These are phyloP conservation scores for Hemitrygon akajei DNA, from an alignment of 2,797 vertebrate genomes.

Conservation along the genomic window DNA sequence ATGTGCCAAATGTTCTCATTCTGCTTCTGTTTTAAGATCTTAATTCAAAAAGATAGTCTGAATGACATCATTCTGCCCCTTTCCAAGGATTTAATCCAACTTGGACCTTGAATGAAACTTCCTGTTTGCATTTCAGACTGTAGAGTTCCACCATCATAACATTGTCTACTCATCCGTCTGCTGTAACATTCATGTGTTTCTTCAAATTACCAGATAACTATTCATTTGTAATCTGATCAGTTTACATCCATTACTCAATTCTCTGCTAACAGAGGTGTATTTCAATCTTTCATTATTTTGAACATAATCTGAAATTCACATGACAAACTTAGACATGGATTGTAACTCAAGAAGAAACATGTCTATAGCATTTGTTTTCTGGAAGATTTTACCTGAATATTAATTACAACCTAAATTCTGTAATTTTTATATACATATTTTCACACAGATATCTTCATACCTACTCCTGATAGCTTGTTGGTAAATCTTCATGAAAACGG, in stretches of 20 bases:
- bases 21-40: too few relatives aligned
- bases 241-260: not conserved
- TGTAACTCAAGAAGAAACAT: not conserved
- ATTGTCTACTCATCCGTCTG: not conserved
- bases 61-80: too few relatives aligned
- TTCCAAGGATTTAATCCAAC: not conserved
- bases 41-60: too few relatives aligned
- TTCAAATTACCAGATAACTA: not conserved
- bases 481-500: conserved; percentile 91
- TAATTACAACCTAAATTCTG: not conserved
- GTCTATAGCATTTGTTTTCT: not conserved
- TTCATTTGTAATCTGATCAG: not conserved
- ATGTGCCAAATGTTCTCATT: too few relatives aligned
- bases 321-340: not conserved
- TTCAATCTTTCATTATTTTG: not conserved
- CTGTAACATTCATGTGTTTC: not conserved
- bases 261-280: not conserved
- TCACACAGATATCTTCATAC: conserved; percentile 83
- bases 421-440: not conserved
- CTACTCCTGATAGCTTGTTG: conserved; percentile 87
- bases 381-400: not conserved
- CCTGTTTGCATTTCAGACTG: not conserved
- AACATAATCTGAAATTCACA: not conserved
- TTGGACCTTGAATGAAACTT: not conserved
- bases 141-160: not conserved